Base-by-base conservation (phyloP, 2,888 invertebrate genomes). In the Physocephala rufipes region DNA sequence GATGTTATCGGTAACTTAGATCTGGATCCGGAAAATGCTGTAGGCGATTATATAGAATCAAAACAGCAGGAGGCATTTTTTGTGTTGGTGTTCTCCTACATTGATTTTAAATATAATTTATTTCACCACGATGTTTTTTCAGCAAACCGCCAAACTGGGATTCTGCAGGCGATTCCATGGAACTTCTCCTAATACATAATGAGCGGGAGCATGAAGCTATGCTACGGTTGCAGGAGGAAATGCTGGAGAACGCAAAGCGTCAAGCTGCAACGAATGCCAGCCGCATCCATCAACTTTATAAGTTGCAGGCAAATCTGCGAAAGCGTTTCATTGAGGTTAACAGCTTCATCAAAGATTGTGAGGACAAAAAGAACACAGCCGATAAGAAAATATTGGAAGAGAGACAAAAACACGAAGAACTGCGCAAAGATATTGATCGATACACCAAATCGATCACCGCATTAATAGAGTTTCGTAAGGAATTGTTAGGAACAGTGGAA, bases 141-240 rank as follows among this genome's bases (percentile, higher is more conserved):
- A 86, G 86, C 0, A 86, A 85, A 53, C 81, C 84, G 0, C 85
- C 86, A 1, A 82, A 82, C 61, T 86, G 85, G 86, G 86, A 86
- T 71, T 81, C 82, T 2, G 79, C 84, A 0, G 82, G 84, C 0
- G 84, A 85, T 66, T 82, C 83, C 2, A 78, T 86, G 36, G 85
- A 86, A 74, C 75, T 85, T 67, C 75, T 83, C 4, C 80, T 81
- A 36, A 82, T 86, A 63, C 79, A 80, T 72, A 86, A 83, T 80
- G 78, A 82, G 36, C 80, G 84, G 0, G 84, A 86, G 72, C 77
- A 84, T 73, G 76, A 78, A 0, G 80, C 82, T 4, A 84, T 85
- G 83, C 36, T 79, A 45, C 74, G 77, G 4, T 72, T 83, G 47
- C 86, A 86, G 71, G 75, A 77, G 0, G 79, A 83, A 71, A 77